phyloP scores from a whole-genome alignment of 2,888 invertebrate genomes.

The Philereme transversata region DNA sequence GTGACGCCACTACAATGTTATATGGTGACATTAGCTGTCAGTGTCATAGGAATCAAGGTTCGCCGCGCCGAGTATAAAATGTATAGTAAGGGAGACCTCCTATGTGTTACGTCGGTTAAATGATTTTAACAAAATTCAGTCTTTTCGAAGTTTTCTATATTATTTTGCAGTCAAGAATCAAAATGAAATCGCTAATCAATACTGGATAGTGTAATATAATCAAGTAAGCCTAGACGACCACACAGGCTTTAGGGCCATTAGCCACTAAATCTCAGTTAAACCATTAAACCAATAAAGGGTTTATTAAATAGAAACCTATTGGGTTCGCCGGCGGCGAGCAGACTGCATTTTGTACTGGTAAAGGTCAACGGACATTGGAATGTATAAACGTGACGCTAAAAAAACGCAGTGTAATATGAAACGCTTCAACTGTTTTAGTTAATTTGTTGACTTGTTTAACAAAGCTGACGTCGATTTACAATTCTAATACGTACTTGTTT shows the following conservation, averaged over 20 bases:
- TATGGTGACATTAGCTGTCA: too few species aligned
- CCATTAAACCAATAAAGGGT: slow-evolving; percentile 75
- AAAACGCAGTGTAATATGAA: neutral
- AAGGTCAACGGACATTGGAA: slow-evolving; percentile 47
- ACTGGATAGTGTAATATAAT: slow-evolving; percentile 20
- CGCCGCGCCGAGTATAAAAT: too few species aligned
- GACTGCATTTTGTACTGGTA: slow-evolving; percentile 64
- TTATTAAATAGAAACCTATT: slow-evolving; percentile 80
- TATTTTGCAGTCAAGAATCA: neutral
- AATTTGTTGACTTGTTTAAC: too few species aligned
- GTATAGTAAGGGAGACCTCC: too few species aligned
- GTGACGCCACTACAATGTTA: too few species aligned
- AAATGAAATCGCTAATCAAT: slow-evolving; percentile 3
- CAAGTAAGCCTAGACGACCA: slow-evolving; percentile 36
- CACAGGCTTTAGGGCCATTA: slow-evolving; percentile 53
- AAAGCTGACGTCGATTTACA: too few species aligned
- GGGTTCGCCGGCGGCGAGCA: slow-evolving; percentile 66
- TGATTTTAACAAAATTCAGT: too few species aligned
- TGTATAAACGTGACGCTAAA: slow-evolving; percentile 34
- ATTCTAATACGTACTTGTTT: too few species aligned
- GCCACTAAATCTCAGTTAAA: slow-evolving; percentile 75
- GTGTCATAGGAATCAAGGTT: too few species aligned
- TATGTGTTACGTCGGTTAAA: too few species aligned
- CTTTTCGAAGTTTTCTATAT: neutral
- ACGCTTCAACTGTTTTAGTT: too few species aligned